Evolutionary conservation across 2,797 vertebrate species (phyloP).

Genomic region (Cossypha niveicapilla): DNA sequence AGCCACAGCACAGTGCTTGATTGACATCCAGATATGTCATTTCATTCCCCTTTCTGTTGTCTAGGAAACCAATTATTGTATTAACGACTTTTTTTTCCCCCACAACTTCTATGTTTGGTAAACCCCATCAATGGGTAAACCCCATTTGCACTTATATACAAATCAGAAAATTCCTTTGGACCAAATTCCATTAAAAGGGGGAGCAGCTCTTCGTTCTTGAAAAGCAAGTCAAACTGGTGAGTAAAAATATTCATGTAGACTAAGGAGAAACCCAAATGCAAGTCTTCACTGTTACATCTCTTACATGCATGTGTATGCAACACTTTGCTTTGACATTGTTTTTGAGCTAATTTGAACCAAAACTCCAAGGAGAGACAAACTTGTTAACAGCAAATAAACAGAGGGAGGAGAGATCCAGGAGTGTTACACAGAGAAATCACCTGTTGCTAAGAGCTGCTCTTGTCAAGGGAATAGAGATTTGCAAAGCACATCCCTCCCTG

Average conservation of each 20-base stretch:
- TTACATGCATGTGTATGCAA: neutral
- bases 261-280: neutral
- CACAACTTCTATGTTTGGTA: neutral
- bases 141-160: neutral
- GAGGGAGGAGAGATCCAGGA: neutral
- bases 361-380: neutral
- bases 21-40: neutral
- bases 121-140: neutral
- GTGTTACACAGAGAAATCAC: neutral
- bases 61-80: neutral
- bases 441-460: neutral
- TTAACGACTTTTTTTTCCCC: neutral
- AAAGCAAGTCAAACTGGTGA: neutral
- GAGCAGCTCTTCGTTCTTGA: neutral
- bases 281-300: neutral
- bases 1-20: neutral
- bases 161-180: neutral
- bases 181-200: neutral
- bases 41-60: neutral
- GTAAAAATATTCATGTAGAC: neutral
- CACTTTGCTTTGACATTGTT: neutral
- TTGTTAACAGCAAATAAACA: neutral
- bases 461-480: neutral
- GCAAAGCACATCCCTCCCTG: neutral
- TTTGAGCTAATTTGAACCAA: neutral